phyloP scores from a whole-genome alignment of 2,797 vertebrate genomes.

The Glyptemys insculpta region DNA sequence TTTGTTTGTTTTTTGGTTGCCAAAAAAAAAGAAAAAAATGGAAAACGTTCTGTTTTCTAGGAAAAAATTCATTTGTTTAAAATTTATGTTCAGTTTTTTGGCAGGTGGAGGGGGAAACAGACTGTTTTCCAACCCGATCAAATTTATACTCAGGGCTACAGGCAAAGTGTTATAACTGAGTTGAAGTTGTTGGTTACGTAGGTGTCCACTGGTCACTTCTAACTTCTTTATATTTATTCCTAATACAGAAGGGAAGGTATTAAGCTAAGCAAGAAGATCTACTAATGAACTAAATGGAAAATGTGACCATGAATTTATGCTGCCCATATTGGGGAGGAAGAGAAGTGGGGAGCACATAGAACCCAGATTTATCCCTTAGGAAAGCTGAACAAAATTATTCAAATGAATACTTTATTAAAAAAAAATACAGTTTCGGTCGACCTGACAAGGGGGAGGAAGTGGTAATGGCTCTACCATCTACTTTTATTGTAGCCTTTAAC shows the following conservation, averaged over 20 bases:
- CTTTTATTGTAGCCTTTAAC: no score
- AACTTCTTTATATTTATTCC: background rate
- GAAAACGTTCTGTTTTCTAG: background rate
- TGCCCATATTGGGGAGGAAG: accelerated
- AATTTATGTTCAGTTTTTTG: background rate
- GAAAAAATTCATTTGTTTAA: background rate
- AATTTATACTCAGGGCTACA: background rate
- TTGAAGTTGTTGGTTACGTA: background rate
- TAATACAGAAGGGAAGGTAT: background rate
- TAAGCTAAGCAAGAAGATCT: background rate
- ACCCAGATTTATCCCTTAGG: background rate
- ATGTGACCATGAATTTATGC: accelerated
- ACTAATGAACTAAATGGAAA: background rate
- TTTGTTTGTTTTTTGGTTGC: background rate
- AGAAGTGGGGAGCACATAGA: background rate
- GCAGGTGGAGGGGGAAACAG: background rate
- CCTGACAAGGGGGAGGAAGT: background rate
- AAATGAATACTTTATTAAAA: background rate
- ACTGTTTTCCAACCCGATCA: background rate
- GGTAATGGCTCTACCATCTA: background rate
- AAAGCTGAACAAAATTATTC: background rate
- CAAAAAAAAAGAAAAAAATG: background rate
- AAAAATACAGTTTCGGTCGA: background rate
- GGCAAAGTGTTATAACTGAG: background rate
- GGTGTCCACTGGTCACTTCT: background rate